Conservation (phyloP, 2,113 vertebrate genomes). For the Herpetotheres cachinnans region DNA sequence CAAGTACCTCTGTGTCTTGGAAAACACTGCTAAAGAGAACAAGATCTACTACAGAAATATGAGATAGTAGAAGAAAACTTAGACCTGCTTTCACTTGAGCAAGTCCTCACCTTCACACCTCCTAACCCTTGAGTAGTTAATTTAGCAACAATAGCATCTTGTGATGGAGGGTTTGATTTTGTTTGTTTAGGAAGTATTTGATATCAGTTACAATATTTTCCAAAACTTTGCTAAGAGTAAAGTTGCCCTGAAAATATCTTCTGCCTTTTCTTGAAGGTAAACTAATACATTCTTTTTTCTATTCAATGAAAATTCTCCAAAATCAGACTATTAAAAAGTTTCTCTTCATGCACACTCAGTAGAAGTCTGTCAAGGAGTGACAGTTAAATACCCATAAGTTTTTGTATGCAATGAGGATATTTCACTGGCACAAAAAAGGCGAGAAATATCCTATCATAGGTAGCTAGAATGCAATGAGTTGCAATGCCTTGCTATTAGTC, state of each 20-base stretch:
- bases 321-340: not conserved
- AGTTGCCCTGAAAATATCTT: not conserved
- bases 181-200: not conserved
- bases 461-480: not conserved
- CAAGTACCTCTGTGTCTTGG: not conserved
- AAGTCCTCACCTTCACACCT: not conserved
- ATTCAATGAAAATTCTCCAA: not conserved
- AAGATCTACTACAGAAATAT: not conserved
- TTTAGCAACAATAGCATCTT: not conserved
- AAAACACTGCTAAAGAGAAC: not conserved
- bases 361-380: not conserved
- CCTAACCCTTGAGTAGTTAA: not conserved
- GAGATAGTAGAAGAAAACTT: not conserved
- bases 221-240: not conserved
- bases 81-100: not conserved
- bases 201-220: not conserved
- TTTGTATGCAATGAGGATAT: not conserved
- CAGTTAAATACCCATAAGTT: not conserved
- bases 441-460: not conserved
- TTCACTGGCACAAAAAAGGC: not conserved
- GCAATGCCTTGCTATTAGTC: not conserved
- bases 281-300: not conserved
- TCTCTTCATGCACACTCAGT: fast-evolving
- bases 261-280: not conserved
- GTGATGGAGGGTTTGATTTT: not conserved